Base-by-base conservation (phyloP, 2,888 invertebrate genomes). In the Cistogaster globosa region DNA sequence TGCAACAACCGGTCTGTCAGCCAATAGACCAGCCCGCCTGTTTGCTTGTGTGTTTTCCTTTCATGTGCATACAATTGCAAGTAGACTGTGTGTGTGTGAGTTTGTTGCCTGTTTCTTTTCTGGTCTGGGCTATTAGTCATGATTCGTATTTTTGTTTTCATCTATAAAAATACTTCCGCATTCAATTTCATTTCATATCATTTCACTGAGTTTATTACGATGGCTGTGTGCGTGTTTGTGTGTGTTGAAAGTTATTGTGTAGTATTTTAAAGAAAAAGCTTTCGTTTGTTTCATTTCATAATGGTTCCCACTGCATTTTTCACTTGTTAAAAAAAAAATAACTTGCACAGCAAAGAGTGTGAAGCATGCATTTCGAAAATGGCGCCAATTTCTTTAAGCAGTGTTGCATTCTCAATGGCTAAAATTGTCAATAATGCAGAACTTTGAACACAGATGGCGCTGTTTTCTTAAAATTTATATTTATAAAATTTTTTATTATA, bases 141-240 rank as follows among this genome's bases (percentile, higher is more conserved):
- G 67, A 51, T 42, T 42, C 42, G 12, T 42, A 3, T 9, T 57
- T 42, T 76, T 63, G 58, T 67, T 74, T 65, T 78, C 67, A 53
- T 68, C 51, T 75, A 77, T 38, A 45, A 77, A 76, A 79, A 86
- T 79, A 87, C 80, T 88, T 88, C 87, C 87, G 87, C 87, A 87
- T 88, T 88, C 86, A 85, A 86, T 87, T 87, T 86, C 83, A 86
- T 82, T 83, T 86, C 83, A 72, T 77, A 84, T 86, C 86, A 79
- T 87, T 78, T 83, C 81, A 72, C 67, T 81, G 62, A 74, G 76
- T 57, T 32, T 7, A 9, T n/a, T 32, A 42, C 6, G 2, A 45
- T 51, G 32, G 32, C 42, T 20, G 42, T 11, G 9, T 36, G 48
- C 51, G 48, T 58, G 53, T 55, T 6, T 36, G 9, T 2, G 22